These are phyloP conservation scores for Leucophenga montana DNA, from an alignment of 2,888 invertebrate genomes.

Conservation along the genomic window DNA sequence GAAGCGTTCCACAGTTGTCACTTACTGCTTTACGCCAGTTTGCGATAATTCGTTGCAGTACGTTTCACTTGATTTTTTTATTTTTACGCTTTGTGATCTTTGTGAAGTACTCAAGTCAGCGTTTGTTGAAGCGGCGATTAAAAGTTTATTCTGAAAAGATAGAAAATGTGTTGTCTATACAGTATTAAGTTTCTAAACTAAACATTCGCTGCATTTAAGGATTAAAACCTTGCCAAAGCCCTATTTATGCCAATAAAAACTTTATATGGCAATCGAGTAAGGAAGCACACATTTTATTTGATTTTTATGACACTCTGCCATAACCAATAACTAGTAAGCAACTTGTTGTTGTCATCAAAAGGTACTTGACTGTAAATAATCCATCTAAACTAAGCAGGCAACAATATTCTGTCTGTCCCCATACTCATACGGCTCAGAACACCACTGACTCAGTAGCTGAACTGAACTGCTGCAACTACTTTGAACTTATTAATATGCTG, in stretches of 20 bases:
- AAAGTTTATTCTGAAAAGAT: neutral
- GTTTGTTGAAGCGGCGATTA: neutral
- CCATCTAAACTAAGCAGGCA: constrained; percentile 34
- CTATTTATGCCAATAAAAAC: too few species aligned
- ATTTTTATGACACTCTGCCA: constrained; percentile 21
- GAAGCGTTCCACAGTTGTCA: constrained; percentile 48
- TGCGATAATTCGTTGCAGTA: neutral
- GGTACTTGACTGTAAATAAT: constrained; percentile 34
- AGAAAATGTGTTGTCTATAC: too few species aligned
- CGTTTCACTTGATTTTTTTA: neutral
- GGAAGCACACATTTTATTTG: constrained; percentile 27
- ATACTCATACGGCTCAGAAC: neutral
- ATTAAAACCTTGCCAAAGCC: too few species aligned
- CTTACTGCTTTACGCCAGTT: too few species aligned
- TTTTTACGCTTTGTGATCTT: too few species aligned
- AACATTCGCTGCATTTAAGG: neutral
- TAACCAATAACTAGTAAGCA: constrained; percentile 9
- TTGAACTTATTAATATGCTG: constrained; percentile 61
- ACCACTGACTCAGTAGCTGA: neutral
- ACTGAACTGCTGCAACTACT: constrained; percentile 17
- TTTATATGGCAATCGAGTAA: constrained; percentile 37
- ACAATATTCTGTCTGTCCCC: too few species aligned
- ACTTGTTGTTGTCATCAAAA: too few species aligned
- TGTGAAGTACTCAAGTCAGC: neutral
- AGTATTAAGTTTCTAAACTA: too few species aligned